These are phyloP conservation scores for Bhutanitis thaidina DNA, from an alignment of 2,888 invertebrate genomes.

Conservation along the genomic window DNA sequence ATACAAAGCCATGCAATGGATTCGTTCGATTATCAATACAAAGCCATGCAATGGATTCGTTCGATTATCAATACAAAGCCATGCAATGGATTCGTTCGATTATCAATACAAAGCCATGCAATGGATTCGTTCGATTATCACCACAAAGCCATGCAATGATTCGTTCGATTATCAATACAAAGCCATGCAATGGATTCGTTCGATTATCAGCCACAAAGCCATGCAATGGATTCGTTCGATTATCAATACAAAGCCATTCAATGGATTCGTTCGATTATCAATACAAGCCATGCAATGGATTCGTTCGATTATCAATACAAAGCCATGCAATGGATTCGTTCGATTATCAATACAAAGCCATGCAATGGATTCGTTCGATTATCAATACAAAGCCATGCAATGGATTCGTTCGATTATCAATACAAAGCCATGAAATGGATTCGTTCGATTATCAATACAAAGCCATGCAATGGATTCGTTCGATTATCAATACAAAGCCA, in stretches of 20 bases:
- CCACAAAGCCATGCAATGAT: too few relatives aligned
- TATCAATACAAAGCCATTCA: too few relatives aligned
- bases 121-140: background rate
- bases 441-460: background rate
- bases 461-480: background rate
- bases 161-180: too few relatives aligned
- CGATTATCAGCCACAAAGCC: too few relatives aligned
- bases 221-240: background rate
- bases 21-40: background rate
- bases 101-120: too few relatives aligned
- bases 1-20: background rate
- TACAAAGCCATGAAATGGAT: too few relatives aligned
- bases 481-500: too few relatives aligned
- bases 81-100: background rate
- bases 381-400: too few relatives aligned
- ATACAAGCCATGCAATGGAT: too few relatives aligned
- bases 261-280: background rate
- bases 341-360: too few relatives aligned
- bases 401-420: background rate
- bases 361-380: background rate
- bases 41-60: background rate
- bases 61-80: too few relatives aligned
- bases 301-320: background rate
- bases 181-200: background rate
- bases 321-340: background rate